A percentile compares a stretch with the other conserved stretches of the same genome.
Evolutionary conservation across 2,113 vertebrate species (phyloP).

Genomic region (Cyanocitta stelleri): DNA sequence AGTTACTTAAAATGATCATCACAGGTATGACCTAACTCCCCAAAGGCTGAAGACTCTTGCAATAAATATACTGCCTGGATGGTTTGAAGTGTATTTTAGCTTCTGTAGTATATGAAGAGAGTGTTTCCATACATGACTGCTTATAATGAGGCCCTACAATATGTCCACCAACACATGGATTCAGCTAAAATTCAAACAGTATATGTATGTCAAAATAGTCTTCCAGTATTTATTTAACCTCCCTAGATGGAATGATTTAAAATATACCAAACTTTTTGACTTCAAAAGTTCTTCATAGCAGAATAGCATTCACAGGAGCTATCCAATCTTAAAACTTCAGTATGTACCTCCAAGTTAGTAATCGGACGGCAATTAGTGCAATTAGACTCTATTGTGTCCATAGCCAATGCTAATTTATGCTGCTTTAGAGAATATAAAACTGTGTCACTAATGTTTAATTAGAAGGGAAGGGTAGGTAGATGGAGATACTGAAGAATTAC

Average conservation of each 20-base stretch:
- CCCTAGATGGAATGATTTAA: neutral
- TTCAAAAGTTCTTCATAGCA: neutral
- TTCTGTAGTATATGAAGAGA: neutral
- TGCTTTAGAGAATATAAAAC: conserved; percentile 69
- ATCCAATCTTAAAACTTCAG: neutral
- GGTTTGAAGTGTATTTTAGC: neutral
- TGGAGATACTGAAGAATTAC: conserved; percentile 68
- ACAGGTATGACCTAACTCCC: neutral
- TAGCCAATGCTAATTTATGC: conserved; percentile 65
- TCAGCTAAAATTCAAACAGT: neutral
- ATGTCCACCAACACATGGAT: neutral
- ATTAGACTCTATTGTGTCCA: conserved; percentile 38
- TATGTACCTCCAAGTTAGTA: neutral
- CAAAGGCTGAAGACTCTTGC: neutral
- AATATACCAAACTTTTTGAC: neutral
- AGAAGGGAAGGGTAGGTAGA: conserved; percentile 60
- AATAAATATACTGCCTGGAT: neutral
- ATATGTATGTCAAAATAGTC: neutral
- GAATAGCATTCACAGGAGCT: neutral
- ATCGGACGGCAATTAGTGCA: conserved; percentile 10
- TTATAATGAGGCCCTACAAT: neutral
- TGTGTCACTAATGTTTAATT: conserved; percentile 70
- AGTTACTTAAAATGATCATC: neutral
- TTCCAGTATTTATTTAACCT: neutral
- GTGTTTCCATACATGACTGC: neutral